Evolutionary conservation across 2,113 vertebrate genomes (phyloP).

Genomic region (Chlamydotis undulata): DNA sequence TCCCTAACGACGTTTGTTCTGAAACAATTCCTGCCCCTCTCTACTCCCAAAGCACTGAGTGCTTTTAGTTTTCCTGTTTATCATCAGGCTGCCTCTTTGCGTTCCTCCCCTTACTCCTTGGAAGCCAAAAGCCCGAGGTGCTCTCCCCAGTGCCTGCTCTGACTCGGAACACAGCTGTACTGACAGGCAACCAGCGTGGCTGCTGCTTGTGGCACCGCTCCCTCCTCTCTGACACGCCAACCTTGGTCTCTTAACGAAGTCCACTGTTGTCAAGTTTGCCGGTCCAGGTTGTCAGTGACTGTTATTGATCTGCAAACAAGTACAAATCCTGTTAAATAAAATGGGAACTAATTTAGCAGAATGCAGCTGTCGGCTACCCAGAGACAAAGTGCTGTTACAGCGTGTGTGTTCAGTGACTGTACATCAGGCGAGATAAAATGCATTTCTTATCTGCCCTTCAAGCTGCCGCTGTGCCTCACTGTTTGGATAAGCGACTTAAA

Average conservation of each 20-base stretch:
- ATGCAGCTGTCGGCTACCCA: background rate
- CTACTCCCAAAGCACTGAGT: background rate
- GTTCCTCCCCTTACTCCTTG: background rate
- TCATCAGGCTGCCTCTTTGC: background rate
- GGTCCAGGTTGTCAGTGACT: background rate
- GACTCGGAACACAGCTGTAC: background rate
- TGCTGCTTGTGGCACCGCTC: background rate
- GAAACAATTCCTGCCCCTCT: background rate
- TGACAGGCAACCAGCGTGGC: background rate
- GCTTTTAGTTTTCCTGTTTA: background rate
- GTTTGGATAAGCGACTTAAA: background rate
- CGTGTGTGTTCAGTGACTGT: background rate
- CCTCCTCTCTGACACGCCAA: background rate
- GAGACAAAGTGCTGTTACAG: conserved; percentile 10
- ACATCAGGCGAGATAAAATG: background rate
- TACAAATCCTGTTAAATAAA: conserved; percentile 9
- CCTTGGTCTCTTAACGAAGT: background rate
- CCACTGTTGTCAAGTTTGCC: background rate
- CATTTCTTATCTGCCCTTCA: background rate
- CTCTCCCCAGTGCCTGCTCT: background rate
- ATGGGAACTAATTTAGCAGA: background rate
- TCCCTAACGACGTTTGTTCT: background rate
- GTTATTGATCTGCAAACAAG: conserved; percentile 14
- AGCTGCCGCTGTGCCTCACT: background rate
- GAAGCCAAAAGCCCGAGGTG: background rate